phyloP scores from a whole-genome alignment of 2,113 vertebrate genomes.

The Muscicapa adusta region DNA sequence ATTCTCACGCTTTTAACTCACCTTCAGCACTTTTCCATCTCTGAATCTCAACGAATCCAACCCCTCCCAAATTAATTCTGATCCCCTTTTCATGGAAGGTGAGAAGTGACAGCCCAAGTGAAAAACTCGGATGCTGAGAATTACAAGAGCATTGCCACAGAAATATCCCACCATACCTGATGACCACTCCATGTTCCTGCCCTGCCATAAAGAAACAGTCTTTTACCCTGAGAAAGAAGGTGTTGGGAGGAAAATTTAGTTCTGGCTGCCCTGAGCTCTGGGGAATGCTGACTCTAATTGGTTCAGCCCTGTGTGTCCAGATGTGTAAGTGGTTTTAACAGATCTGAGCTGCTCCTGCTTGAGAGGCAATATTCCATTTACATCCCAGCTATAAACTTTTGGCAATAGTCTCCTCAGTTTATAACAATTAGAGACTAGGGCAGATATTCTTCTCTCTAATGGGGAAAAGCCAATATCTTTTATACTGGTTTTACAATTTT shows the following conservation, averaged over 20 bases:
- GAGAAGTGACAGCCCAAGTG: not conserved
- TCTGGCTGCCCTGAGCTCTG: not conserved
- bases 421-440: not conserved
- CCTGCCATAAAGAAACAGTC: not conserved
- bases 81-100: not conserved
- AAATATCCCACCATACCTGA: not conserved
- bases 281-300: not conserved
- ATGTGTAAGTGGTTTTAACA: not conserved
- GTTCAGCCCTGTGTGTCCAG: not conserved
- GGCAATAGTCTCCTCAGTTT: not conserved
- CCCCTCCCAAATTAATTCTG: not conserved
- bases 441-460: not conserved
- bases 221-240: not conserved
- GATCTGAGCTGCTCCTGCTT: not conserved
- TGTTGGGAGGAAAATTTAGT: not conserved
- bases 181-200: not conserved
- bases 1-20: not conserved
- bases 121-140: not conserved
- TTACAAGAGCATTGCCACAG: not conserved
- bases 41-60: not conserved
- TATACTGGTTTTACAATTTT: not conserved
- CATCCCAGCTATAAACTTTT: not conserved
- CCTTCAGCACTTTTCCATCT: not conserved
- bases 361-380: not conserved
- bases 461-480: constrained; percentile 15